A percentile compares a stretch with the other conserved stretches of the same genome.
Conservation (phyloP, 1,140 invertebrate genomes). For the Macrobrachium rosenbergii region DNA sequence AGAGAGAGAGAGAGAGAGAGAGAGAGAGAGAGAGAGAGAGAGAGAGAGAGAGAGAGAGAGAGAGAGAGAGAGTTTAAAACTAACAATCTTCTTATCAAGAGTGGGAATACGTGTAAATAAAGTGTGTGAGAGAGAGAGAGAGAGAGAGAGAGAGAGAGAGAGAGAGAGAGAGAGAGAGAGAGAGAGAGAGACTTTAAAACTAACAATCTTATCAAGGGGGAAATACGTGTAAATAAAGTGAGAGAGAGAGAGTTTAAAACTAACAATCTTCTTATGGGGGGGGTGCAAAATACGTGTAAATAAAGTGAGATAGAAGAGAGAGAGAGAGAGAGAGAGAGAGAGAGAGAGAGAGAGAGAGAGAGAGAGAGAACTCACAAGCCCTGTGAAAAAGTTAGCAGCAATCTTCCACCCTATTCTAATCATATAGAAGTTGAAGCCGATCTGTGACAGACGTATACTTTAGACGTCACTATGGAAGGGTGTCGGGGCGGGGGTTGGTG, state of each 20-base stretch:
- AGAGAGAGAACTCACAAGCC: too few species aligned
- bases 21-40: not conserved
- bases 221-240: not conserved
- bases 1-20: not conserved
- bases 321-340: slow-evolving; percentile 6
- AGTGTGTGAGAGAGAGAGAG: not conserved
- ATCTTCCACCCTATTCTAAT: not conserved
- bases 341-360: slow-evolving; percentile 21
- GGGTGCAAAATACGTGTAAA: too few species aligned
- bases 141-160: not conserved
- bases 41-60: not conserved
- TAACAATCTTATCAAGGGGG: too few species aligned
- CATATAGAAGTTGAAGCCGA: not conserved
- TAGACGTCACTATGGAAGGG: not conserved
- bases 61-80: not conserved
- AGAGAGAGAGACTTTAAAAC: too few species aligned
- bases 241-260: not conserved
- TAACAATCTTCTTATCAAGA: too few species aligned
- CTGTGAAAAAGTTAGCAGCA: not conserved
- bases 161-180: not conserved
- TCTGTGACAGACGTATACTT: not conserved
- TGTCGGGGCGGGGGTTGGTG: too few species aligned
- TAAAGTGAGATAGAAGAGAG: not conserved
- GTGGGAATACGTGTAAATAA: not conserved
- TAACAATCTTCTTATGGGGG: too few species aligned